Evolutionary conservation across 2,797 vertebrate species (phyloP).

Genomic region (Sandelia bainsii): DNA sequence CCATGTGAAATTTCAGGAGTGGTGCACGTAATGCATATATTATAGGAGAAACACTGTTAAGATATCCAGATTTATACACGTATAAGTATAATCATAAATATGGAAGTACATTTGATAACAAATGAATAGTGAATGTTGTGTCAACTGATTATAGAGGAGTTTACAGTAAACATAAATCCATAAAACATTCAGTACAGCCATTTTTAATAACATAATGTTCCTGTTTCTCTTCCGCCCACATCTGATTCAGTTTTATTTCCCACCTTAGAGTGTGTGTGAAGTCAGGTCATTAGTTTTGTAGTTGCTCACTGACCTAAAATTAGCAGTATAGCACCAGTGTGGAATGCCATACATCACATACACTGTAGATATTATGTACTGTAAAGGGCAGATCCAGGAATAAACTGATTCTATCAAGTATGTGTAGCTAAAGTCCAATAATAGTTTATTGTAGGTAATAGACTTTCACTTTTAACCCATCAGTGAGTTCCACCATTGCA

Average conservation of each 20-base stretch:
- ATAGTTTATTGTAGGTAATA: too few species aligned
- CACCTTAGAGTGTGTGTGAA: conserved; percentile 16
- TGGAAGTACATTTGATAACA: not conserved
- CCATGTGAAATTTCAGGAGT: too few species aligned
- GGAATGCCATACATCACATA: not conserved
- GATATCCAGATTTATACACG: too few species aligned
- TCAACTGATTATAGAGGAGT: conserved; percentile 12
- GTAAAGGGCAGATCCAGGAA: not conserved
- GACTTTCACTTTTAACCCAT: too few species aligned
- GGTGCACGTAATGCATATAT: too few species aligned
- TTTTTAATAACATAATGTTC: conserved; percentile 33
- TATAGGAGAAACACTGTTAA: too few species aligned
- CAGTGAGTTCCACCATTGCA: too few species aligned
- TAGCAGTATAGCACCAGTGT: conserved; percentile 1
- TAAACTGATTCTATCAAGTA: not conserved
- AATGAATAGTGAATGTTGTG: not conserved
- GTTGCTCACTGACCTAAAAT: conserved; percentile 45
- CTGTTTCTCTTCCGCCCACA: conserved; percentile 35
- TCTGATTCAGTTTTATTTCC: conserved; percentile 24
- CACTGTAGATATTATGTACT: not conserved
- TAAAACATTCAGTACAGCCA: conserved; percentile 25
- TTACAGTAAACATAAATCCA: conserved; percentile 6
- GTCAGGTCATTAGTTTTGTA: conserved; percentile 17
- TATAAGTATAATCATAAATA: not conserved
- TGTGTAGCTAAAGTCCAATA: not conserved